phyloP scores from a whole-genome alignment of 2,888 invertebrate species.

The Lithophane socia region DNA sequence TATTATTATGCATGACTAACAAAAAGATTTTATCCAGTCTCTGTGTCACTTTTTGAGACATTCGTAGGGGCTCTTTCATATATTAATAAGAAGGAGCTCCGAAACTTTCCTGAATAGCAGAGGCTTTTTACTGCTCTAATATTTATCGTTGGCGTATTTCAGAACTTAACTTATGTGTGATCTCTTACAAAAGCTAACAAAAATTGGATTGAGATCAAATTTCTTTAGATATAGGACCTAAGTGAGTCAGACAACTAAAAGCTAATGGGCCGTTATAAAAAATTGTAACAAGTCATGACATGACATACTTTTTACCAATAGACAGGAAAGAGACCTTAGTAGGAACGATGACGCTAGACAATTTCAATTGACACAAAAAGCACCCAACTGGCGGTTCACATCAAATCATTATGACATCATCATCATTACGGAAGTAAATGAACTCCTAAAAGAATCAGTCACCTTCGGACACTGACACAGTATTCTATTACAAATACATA shows the following conservation, averaged over 20 bases:
- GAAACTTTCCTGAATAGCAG: conserved; percentile 47
- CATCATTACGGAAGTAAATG: conserved; percentile 53
- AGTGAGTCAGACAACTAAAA: conserved; percentile 53
- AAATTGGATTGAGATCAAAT: conserved; percentile 15
- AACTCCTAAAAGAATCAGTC: conserved; percentile 58
- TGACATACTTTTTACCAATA: conserved; percentile 65
- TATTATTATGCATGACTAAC: conserved; percentile 37
- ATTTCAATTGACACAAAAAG: conserved; percentile 71
- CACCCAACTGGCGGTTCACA: conserved; percentile 72
- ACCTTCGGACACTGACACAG: conserved; percentile 44
- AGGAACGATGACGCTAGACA: conserved; percentile 67
- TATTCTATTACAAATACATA: conserved; percentile 40
- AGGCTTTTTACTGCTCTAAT: conserved; percentile 40
- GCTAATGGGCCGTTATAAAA: conserved; percentile 64
- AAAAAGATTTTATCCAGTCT: conserved; percentile 53
- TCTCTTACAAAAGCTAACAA: conserved; percentile 18
- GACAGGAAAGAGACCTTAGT: conserved; percentile 74
- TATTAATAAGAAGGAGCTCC: conserved; percentile 41
- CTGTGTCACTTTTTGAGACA: conserved; percentile 33
- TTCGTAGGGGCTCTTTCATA: conserved; percentile 28
- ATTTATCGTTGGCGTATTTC: conserved; percentile 50
- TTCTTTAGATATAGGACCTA: conserved; percentile 22
- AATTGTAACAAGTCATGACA: conserved; percentile 63
- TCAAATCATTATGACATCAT: conserved; percentile 60
- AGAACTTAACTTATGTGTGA: conserved; percentile 31